These are phyloP conservation scores for Mycteria americana DNA, from an alignment of 2,797 vertebrate species.

Conservation along the genomic window DNA sequence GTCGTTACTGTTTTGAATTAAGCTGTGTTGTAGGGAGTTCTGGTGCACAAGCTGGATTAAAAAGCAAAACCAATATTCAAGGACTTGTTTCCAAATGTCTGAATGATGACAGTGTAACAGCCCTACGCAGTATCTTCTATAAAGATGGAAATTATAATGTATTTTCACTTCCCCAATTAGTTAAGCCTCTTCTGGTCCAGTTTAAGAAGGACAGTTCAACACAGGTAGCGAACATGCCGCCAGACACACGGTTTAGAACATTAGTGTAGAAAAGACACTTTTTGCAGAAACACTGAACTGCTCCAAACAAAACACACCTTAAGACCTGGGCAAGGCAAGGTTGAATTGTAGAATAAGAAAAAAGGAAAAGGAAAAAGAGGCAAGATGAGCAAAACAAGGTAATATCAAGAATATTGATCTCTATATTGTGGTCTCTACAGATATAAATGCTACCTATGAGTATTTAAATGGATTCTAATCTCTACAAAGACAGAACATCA, in stretches of 20 bases:
- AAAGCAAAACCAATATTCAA: not conserved
- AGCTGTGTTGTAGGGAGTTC: not conserved
- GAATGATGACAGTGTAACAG: not conserved
- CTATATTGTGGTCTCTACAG: not conserved
- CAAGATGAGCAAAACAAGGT: not conserved
- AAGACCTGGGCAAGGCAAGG: not conserved
- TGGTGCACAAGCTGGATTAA: not conserved
- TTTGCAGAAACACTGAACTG: not conserved
- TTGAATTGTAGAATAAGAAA: not conserved
- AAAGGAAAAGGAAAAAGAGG: not conserved
- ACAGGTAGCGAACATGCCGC: accelerated
- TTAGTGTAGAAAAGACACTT: not conserved
- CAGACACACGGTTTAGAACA: not conserved
- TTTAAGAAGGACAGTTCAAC: not conserved
- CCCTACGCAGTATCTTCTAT: not conserved
- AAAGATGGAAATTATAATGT: not conserved
- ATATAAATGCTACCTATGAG: not conserved
- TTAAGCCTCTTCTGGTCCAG: not conserved
- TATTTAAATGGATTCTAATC: not conserved
- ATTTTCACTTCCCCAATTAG: not conserved
- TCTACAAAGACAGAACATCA: not conserved
- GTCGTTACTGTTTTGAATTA: not conserved
- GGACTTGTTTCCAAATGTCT: not conserved
- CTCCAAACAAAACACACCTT: not conserved
- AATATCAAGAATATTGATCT: not conserved